phyloP scores from a whole-genome alignment of 2,888 invertebrate species.

The Oscheius myriophilus region DNA sequence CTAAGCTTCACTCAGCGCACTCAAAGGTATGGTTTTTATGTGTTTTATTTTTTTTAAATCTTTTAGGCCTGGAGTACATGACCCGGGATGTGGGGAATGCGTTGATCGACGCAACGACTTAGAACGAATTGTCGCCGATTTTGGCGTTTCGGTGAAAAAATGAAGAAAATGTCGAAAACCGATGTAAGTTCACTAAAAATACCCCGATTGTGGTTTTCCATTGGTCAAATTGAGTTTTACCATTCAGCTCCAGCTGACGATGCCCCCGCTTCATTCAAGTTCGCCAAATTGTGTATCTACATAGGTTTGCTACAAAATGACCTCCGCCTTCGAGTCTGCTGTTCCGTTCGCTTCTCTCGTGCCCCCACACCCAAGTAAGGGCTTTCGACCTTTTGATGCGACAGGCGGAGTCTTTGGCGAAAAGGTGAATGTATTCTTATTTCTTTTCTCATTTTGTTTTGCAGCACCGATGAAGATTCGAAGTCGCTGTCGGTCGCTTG shows the following conservation, averaged over 20 bases:
- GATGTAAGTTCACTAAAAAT: too few relatives aligned
- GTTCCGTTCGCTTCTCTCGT: constrained; percentile 19
- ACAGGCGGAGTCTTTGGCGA: constrained; percentile 19
- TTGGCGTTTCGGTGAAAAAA: not conserved
- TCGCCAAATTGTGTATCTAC: not conserved
- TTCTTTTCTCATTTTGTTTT: not conserved
- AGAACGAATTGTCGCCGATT: constrained; percentile 2
- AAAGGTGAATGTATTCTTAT: not conserved
- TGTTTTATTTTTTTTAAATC: not conserved
- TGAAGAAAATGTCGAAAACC: constrained; percentile 13
- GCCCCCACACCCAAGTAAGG: constrained; percentile 16
- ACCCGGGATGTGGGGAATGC: constrained; percentile 5
- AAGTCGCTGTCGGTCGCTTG: constrained; percentile 18
- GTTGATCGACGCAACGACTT: constrained; percentile 14
- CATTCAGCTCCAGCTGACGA: not conserved
- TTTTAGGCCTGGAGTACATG: not conserved
- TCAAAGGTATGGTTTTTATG: constrained; percentile 11
- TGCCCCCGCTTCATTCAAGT: not conserved
- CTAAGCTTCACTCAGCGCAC: constrained; percentile 24
- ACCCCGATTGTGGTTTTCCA: too few relatives aligned
- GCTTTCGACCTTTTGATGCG: constrained; percentile 19
- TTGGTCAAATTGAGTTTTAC: not conserved
- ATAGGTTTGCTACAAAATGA: constrained; percentile 13
- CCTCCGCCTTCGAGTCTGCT: not conserved
- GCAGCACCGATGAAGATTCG: constrained; percentile 8